Percentiles rank a stretch among this genome's conserved stretches.
phyloP scores from a whole-genome alignment of 1,140 invertebrate species.

The Gonatopus flavifemur region DNA sequence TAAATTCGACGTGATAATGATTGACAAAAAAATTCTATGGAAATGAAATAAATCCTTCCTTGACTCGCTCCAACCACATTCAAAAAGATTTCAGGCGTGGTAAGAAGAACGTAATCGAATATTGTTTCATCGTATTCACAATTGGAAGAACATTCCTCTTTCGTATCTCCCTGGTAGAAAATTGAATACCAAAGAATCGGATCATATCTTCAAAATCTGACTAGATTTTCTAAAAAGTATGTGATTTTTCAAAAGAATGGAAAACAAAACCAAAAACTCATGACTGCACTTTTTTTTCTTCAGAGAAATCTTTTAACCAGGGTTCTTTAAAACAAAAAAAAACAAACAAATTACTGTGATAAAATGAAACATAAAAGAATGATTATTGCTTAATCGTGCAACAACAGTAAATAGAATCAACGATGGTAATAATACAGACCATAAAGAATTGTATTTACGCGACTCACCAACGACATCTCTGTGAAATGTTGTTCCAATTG shows the following conservation, averaged over 20 bases:
- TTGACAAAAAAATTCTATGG: conserved; percentile 8
- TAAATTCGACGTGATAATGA: conserved; percentile 10
- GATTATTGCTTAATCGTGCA: conserved; percentile 52
- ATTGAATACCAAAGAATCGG: too few species aligned
- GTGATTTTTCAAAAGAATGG: conserved; percentile 33
- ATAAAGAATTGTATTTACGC: conserved; percentile 46
- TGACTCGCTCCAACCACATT: too few species aligned
- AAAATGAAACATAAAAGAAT: conserved; percentile 31
- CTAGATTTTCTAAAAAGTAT: too few species aligned
- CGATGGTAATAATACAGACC: conserved; percentile 50
- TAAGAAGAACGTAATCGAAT: conserved; percentile 25
- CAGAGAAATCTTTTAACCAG: too few species aligned
- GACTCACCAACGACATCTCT: conserved; percentile 60
- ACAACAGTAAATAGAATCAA: too few species aligned
- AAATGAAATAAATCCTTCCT: conserved; percentile 13
- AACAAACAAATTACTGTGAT: conserved; percentile 20
- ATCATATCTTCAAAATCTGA: too few species aligned
- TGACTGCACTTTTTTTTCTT: too few species aligned
- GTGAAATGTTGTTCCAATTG: conserved; percentile 63
- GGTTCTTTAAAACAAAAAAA: too few species aligned
- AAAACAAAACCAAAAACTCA: conserved; percentile 33
- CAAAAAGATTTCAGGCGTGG: too few species aligned
- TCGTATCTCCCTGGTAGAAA: too few species aligned
- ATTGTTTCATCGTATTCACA: conserved; percentile 60
- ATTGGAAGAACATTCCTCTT: conserved; percentile 59